Percentiles rank a stretch among this genome's conserved stretches.
Evolutionary conservation across 2,888 invertebrate genomes (phyloP).

Genomic region (Octonoba sinensis): DNA sequence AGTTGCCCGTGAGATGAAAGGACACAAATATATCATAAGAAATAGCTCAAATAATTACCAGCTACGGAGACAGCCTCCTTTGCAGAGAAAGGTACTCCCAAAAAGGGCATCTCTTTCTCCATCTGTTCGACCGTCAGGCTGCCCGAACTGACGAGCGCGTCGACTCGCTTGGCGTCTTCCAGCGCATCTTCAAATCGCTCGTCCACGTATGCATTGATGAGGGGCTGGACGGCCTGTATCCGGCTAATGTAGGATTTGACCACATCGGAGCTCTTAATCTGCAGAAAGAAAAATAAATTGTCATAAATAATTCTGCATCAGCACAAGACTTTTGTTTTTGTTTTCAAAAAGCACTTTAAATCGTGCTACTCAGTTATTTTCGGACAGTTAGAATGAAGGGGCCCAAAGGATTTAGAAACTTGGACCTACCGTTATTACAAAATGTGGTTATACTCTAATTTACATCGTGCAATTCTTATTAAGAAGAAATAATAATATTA

Average conservation of each 20-base stretch:
- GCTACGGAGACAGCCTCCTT: conserved; percentile 88
- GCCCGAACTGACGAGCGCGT: conserved; percentile 78
- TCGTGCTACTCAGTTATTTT: too few relatives aligned
- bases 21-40: too few relatives aligned
- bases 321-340: neutral
- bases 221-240: conserved; percentile 81
- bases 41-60: conserved; percentile 73
- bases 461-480: too few relatives aligned
- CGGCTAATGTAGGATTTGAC: conserved; percentile 82
- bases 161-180: conserved; percentile 82
- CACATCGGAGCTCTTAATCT: conserved; percentile 81
- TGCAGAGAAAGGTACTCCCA: conserved; percentile 91
- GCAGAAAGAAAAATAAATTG: conserved; percentile 5
- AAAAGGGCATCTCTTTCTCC: conserved; percentile 79
- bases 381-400: too few relatives aligned
- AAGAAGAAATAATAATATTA: too few relatives aligned
- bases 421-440: too few relatives aligned
- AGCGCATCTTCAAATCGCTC: conserved; percentile 84
- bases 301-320: neutral
- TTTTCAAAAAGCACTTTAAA: too few relatives aligned
- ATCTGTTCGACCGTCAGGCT: conserved; percentile 76
- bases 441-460: too few relatives aligned
- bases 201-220: conserved; percentile 86
- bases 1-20: too few relatives aligned
- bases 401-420: too few relatives aligned